These are phyloP conservation scores for Crossocerus cetratus DNA, from an alignment of 2,888 invertebrate genomes.

Conservation along the genomic window DNA sequence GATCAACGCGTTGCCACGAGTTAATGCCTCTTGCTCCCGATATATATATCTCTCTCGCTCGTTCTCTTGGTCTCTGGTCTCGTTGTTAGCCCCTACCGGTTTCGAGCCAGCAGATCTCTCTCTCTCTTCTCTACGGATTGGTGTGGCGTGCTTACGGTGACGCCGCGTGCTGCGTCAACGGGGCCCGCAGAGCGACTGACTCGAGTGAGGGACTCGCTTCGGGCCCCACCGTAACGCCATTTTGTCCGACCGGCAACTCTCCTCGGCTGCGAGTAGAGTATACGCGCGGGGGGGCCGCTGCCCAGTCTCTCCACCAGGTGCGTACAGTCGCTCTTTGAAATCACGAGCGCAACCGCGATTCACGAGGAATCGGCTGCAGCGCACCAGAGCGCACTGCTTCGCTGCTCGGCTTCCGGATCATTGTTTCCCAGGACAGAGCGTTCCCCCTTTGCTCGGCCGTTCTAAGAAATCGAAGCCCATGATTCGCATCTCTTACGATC, in stretches of 20 bases:
- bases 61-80: conserved; percentile 20
- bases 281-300: conserved; percentile 33
- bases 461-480: neutral
- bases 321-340: conserved; percentile 41
- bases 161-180: conserved; percentile 66
- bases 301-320: conserved; percentile 47
- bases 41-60: conserved; percentile 17
- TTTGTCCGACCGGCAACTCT: conserved; percentile 42
- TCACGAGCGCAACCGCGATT: conserved; percentile 25
- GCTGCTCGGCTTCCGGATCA: neutral
- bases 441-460: neutral
- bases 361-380: conserved; percentile 9
- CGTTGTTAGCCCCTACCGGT: conserved; percentile 1
- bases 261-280: conserved; percentile 16
- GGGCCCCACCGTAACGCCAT: conserved; percentile 68
- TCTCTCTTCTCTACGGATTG: neutral
- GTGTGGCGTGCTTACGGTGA: conserved; percentile 9
- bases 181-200: conserved; percentile 74
- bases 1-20: conserved; percentile 27
- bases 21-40: conserved; percentile 20
- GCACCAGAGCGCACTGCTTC: neutral
- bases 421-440: neutral
- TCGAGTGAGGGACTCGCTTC: conserved; percentile 63
- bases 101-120: neutral
- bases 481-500: no score